phyloP scores from a whole-genome alignment of 2,113 vertebrate genomes.

The Toxotes chatareus region DNA sequence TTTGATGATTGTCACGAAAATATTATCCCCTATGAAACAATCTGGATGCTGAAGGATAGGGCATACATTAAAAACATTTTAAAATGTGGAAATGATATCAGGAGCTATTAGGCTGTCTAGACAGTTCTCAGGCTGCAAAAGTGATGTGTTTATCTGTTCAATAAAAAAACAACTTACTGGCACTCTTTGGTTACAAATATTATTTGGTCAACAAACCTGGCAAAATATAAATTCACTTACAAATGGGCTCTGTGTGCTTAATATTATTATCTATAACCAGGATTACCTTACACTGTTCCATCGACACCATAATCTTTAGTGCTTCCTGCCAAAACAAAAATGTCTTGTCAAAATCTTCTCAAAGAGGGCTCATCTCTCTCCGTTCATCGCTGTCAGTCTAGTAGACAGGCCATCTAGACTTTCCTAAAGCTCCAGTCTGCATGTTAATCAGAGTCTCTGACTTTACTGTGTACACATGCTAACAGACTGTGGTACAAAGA shows the following conservation, averaged over 20 bases:
- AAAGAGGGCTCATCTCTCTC: constrained; percentile 34
- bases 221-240: background rate
- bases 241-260: background rate
- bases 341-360: constrained; percentile 48
- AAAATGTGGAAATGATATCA: constrained; percentile 22
- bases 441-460: constrained; percentile 47
- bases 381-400: constrained; percentile 50
- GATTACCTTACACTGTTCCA: constrained; percentile 14
- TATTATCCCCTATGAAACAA: constrained; percentile 1
- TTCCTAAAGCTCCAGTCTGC: constrained; percentile 35
- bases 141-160: constrained; percentile 15
- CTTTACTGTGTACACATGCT: constrained; percentile 33
- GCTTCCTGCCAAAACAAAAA: constrained; percentile 21
- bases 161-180: constrained; percentile 7
- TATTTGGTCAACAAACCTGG: constrained; percentile 2
- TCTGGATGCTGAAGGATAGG: background rate
- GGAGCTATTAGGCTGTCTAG: constrained; percentile 23
- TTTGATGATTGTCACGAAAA: constrained; percentile 23
- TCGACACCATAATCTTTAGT: constrained; percentile 19
- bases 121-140: constrained; percentile 6
- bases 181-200: background rate
- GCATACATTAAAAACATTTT: constrained; percentile 21
- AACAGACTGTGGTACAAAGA: constrained; percentile 34
- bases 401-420: constrained; percentile 34
- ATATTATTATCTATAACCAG: constrained; percentile 1